Percentiles rank a stretch among this genome's conserved stretches.
These are phyloP conservation scores for Catotricha subobsoleta DNA, from an alignment of 2,888 invertebrate genomes.

Conservation along the genomic window DNA sequence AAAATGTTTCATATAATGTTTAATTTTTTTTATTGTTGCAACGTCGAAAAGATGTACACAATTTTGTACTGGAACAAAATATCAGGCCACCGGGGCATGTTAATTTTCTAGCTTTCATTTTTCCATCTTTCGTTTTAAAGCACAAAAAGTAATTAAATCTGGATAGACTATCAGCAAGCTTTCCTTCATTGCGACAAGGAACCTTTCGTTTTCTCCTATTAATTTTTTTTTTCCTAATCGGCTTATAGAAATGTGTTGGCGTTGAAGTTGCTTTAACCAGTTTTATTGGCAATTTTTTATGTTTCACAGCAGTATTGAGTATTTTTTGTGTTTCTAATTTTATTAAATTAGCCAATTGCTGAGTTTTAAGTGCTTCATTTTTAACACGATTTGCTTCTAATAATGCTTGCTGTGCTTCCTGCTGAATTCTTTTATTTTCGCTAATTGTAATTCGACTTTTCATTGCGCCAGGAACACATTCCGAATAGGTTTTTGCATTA, in stretches of 20 bases:
- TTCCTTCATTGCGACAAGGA: slow-evolving; percentile 29
- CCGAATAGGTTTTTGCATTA: slow-evolving; percentile 26
- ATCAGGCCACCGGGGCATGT: slow-evolving; percentile 30
- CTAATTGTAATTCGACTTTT: slow-evolving; percentile 18
- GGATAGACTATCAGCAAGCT: slow-evolving; percentile 30
- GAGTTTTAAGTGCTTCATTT: slow-evolving; percentile 20
- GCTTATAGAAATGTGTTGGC: neutral
- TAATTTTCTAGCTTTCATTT: slow-evolving; percentile 30
- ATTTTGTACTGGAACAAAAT: slow-evolving; percentile 29
- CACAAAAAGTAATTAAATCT: slow-evolving; percentile 32
- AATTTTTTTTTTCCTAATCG: neutral
- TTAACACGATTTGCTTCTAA: slow-evolving; percentile 23
- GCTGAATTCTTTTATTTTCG: slow-evolving; percentile 21
- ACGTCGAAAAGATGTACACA: slow-evolving; percentile 25
- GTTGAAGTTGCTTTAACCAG: neutral
- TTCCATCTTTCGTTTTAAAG: slow-evolving; percentile 24
- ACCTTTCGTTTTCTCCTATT: slow-evolving; percentile 1
- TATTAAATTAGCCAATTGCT: slow-evolving; percentile 21
- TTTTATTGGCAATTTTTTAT: neutral
- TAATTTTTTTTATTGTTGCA: neutral
- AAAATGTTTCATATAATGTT: no score
- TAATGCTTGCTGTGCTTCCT: slow-evolving; percentile 22
- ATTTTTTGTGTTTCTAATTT: slow-evolving; percentile 13
- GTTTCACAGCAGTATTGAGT: slow-evolving; percentile 5
- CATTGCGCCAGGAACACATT: slow-evolving; percentile 20